Percentiles rank a stretch among this genome's conserved stretches.
Conservation (phyloP, 2,797 vertebrate species). For the Podarcis lilfordi region DNA sequence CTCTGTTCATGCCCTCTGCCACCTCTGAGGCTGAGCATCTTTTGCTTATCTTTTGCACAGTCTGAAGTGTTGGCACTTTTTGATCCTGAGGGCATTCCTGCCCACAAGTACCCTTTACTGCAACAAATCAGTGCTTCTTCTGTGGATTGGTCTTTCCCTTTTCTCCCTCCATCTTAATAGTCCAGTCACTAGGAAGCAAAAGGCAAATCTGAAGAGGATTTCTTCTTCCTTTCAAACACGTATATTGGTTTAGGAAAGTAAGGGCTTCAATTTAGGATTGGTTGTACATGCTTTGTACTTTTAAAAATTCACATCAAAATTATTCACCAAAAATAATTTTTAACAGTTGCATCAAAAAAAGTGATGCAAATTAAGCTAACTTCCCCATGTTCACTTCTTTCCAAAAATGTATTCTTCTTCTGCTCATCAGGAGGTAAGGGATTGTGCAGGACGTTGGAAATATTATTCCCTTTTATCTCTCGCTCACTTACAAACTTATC, state of each 20-base stretch:
- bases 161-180: not conserved
- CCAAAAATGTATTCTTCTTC: not conserved
- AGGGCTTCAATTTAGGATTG: not conserved
- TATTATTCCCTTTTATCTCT: not conserved
- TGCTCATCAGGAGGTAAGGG: not conserved
- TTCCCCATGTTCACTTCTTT: not conserved
- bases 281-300: not conserved
- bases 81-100: slow-evolving; percentile 18
- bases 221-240: not conserved
- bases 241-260: not conserved
- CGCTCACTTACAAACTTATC: not conserved
- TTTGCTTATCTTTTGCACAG: not conserved
- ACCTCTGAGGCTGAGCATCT: not conserved
- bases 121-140: rapidly evolving
- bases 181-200: not conserved
- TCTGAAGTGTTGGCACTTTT: not conserved
- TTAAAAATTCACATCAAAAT: not conserved
- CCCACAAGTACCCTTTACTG: not conserved
- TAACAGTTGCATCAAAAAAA: too few species aligned
- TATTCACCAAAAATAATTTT: not conserved
- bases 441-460: not conserved
- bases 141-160: not conserved
- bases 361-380: not conserved
- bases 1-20: not conserved
- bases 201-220: not conserved